Conservation (phyloP, 1,140 invertebrate species). For the Drosophila kohkoa region DNA sequence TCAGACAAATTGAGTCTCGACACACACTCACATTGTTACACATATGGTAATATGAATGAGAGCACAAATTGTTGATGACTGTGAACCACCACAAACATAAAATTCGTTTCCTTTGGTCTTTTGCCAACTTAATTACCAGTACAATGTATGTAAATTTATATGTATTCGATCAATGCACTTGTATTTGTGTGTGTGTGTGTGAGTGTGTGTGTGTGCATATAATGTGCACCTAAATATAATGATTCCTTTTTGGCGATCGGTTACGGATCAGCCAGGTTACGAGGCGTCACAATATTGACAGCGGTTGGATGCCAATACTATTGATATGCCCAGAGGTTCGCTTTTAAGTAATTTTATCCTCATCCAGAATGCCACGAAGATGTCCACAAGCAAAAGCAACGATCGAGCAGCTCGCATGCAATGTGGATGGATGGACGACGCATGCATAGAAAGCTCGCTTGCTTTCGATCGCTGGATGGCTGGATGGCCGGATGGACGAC, state of each 20-base stretch:
- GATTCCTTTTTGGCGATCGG: conserved; percentile 48
- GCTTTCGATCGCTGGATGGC: conserved; percentile 41
- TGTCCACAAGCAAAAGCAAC: conserved; percentile 64
- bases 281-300: conserved; percentile 82
- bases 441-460: conserved; percentile 1
- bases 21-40: not conserved
- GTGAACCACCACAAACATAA: not conserved
- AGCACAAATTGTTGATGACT: not conserved
- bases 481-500: conserved; percentile 75
- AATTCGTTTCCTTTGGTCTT: not conserved
- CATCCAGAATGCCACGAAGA: conserved; percentile 81
- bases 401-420: conserved; percentile 64
- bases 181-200: not conserved
- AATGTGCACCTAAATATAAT: conserved; percentile 20
- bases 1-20: conserved; percentile 31
- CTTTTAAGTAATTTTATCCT: conserved; percentile 81
- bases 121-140: conserved; percentile 5
- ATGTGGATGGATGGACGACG: conserved; percentile 36
- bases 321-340: conserved; percentile 74
- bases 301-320: conserved; percentile 69
- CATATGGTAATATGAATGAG: not conserved
- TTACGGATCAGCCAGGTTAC: conserved; percentile 65
- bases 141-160: not conserved
- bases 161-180: not conserved
- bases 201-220: not conserved